Base-by-base conservation (phyloP, 53 echinoderm and acorn worm genomes). In the Mesocentrotus franciscanus region DNA sequence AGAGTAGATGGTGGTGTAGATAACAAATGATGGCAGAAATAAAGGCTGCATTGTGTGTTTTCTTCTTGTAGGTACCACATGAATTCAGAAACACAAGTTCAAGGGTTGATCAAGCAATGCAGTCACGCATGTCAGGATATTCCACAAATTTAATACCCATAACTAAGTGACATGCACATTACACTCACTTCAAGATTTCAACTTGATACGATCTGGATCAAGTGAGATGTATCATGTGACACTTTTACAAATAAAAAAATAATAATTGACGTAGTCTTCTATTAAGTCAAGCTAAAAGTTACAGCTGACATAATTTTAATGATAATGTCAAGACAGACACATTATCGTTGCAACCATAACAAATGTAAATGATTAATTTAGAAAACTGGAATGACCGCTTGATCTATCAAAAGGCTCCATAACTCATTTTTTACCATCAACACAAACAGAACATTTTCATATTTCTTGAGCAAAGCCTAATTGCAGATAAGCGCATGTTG, bases 381-480 rank as follows among this genome's bases (percentile, higher is more conserved):
- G 3, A 49, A 5, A 4, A 4, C 49, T 49, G 49, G 6, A 49
- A 49, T 49, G 49, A 49, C 49, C 49, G 66, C 66, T 66, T 66
- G 6, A 7, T 18, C 16, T 16, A 10, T 18, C 22, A 66, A 66
- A 66, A 66, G 16, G 2, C 22, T 66, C 2, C 2, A 18, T 64
- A 18, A 20, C 17, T 64, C 64, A 15, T 7, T 64, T 64, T 76
- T 76, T 76, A 27, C 30, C 13, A 32, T 32, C 9, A 29, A 75
- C 14, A 64, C 32, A 29, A 76, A 76, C 76, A 30, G 15, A 76
- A 18, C 20, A 16, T 16, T 15, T 76, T 76, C 10, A 49, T 27
- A 84, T 55, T 42, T 24, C 20, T 84, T 84, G 84, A 84, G 29
- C 84, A 18, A 39, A 84, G 84, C 55, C 84, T 84, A 84, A n/a